A percentile compares a stretch with the other conserved stretches of the same genome.
phyloP scores from a whole-genome alignment of 1,140 invertebrate species.

The Prorops nasuta region DNA sequence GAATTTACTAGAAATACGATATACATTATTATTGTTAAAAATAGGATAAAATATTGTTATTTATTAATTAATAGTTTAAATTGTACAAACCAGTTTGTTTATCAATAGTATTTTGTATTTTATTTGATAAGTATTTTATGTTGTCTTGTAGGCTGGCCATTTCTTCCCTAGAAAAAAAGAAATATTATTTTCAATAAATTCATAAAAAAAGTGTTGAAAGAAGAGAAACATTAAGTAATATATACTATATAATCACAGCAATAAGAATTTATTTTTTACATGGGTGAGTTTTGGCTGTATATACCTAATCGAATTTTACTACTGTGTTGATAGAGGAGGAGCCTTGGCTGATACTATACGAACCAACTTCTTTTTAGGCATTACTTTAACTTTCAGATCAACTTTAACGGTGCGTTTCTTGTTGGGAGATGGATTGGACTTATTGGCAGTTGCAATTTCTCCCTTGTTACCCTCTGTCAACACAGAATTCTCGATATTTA shows the following conservation, averaged over 20 bases:
- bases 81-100: conserved; percentile 34
- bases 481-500: conserved; percentile 60
- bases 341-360: conserved; percentile 39
- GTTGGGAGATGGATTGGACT: conserved; percentile 66
- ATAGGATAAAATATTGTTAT: not conserved
- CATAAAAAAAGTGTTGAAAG: conserved; percentile 1
- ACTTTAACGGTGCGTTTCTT: conserved; percentile 76
- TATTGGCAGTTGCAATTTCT: conserved; percentile 54
- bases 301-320: conserved; percentile 36
- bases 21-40: too few relatives aligned
- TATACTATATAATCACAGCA: not conserved
- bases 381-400: conserved; percentile 76
- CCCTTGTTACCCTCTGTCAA: conserved; percentile 59
- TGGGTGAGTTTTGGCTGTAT: not conserved
- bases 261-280: not conserved
- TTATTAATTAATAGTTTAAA: not conserved
- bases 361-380: conserved; percentile 61
- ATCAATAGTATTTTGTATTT: conserved; percentile 49
- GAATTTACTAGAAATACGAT: conserved; percentile 4
- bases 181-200: not conserved
- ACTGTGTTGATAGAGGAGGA: conserved; percentile 51
- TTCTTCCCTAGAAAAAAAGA: conserved; percentile 53
- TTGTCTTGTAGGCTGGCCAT: conserved; percentile 58
- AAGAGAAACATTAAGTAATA: not conserved
- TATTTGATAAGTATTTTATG: conserved; percentile 54